Conservation (phyloP, 2,888 invertebrate species). For the Lasius platythorax region DNA sequence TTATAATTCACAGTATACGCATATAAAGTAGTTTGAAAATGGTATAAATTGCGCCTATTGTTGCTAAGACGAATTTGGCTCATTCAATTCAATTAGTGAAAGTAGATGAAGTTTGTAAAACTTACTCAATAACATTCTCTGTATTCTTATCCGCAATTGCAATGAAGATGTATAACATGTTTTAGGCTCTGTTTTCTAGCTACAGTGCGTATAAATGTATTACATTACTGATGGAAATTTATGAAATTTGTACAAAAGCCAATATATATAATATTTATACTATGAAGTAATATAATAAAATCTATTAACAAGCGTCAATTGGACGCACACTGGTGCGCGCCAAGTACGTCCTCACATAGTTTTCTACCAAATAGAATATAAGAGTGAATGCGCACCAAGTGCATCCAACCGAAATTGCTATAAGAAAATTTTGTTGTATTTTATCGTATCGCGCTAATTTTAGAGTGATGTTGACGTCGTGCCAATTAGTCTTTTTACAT, state of each 20-base stretch:
- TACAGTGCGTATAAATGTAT: conserved; percentile 8
- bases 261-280: conserved; percentile 44
- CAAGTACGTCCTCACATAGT: background rate
- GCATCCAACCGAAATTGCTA: background rate
- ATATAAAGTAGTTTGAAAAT: conserved; percentile 23
- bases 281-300: conserved; percentile 19
- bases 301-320: background rate
- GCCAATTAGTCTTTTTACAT: conserved; percentile 38
- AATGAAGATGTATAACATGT: background rate
- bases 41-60: background rate
- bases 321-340: too few relatives aligned
- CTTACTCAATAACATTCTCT: background rate
- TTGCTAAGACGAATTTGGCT: background rate
- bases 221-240: conserved; percentile 5
- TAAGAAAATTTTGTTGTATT: conserved; percentile 33
- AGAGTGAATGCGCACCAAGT: background rate
- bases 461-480: conserved; percentile 26
- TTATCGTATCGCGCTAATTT: conserved; percentile 3
- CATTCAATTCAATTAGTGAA: conserved; percentile 1
- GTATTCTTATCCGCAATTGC: background rate
- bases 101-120: conserved; percentile 14
- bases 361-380: background rate
- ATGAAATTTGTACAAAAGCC: conserved; percentile 40
- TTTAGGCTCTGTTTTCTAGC: background rate
- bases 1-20: background rate